Evolutionary conservation across 2,888 invertebrate species (phyloP).

Genomic region (Acanthococcus lagerstroemiae): DNA sequence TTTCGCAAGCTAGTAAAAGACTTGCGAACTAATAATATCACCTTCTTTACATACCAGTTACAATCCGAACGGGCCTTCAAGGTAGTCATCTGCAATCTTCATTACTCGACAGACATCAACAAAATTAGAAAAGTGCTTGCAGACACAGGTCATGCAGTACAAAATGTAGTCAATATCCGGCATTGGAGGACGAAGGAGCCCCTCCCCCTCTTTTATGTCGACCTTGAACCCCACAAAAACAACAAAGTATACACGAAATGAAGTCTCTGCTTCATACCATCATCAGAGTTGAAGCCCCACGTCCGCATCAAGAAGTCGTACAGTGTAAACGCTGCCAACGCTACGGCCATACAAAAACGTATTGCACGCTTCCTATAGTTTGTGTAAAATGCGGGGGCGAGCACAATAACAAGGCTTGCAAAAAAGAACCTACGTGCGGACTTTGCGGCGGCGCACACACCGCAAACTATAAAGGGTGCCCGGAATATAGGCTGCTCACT

Average conservation of each 20-base stretch:
- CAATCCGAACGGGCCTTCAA: neutral
- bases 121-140: neutral
- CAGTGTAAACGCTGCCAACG: neutral
- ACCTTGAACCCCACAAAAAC: neutral
- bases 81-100: neutral
- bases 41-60: neutral
- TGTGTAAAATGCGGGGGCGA: neutral
- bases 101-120: too few species aligned
- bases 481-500: neutral
- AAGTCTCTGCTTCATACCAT: neutral
- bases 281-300: too few species aligned
- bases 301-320: neutral
- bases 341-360: neutral
- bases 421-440: neutral
- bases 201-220: neutral
- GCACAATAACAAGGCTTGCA: neutral
- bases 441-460: neutral
- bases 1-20: neutral
- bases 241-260: neutral
- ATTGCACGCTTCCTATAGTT: neutral
- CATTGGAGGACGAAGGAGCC: neutral
- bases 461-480: neutral
- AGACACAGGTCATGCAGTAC: neutral
- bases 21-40: neutral
- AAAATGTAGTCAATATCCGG: neutral